phyloP scores from a whole-genome alignment of 1,140 invertebrate species.

The Tetramorium alpestre region DNA sequence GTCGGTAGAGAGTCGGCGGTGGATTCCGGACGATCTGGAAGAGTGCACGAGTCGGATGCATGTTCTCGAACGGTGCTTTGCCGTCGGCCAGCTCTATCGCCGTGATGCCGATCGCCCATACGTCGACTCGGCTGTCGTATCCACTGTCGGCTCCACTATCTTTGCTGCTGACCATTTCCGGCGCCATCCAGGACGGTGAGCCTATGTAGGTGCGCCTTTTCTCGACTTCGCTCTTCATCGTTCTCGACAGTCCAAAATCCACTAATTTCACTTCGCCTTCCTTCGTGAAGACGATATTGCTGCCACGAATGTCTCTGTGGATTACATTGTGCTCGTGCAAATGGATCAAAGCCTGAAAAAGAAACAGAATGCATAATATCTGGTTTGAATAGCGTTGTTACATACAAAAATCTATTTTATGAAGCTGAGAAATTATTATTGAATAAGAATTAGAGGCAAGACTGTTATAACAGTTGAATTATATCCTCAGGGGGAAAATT shows the following conservation, averaged over 20 bases:
- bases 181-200: constrained; percentile 97
- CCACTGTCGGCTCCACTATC: constrained; percentile 73
- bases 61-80: constrained; percentile 93
- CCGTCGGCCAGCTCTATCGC: constrained; percentile 96
- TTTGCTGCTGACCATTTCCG: constrained; percentile 90
- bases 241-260: constrained; percentile 94
- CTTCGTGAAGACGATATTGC: constrained; percentile 94
- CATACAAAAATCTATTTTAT: background rate
- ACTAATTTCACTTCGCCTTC: constrained; percentile 93
- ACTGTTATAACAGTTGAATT: background rate
- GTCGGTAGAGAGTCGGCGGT: constrained; percentile 91
- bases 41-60: constrained; percentile 94
- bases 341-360: constrained; percentile 89
- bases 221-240: constrained; percentile 91
- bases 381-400: background rate
- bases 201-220: constrained; percentile 91
- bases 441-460: background rate
- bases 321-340: constrained; percentile 95
- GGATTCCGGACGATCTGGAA: constrained; percentile 96
- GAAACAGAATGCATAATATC: background rate
- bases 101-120: constrained; percentile 97
- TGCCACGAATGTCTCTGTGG: constrained; percentile 94
- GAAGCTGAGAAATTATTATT: background rate
- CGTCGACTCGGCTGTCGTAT: constrained; percentile 92
- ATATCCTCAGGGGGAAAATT: background rate